These are phyloP conservation scores for Tapera naevia DNA, from an alignment of 2,797 vertebrate species.

Conservation along the genomic window DNA sequence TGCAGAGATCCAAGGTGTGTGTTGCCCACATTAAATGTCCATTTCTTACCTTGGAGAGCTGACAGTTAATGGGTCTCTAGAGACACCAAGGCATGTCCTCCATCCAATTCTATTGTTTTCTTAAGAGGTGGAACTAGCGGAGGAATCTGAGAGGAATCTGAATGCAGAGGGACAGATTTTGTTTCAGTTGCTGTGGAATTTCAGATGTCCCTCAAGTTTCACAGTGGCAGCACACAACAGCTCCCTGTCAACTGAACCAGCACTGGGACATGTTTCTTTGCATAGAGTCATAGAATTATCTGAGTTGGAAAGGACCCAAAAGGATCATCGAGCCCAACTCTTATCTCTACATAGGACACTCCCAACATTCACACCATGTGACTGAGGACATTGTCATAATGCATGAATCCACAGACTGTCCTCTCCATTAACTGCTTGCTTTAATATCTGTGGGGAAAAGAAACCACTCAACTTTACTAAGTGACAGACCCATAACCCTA, in stretches of 20 bases:
- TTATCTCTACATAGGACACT: too few species aligned
- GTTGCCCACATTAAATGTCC: neutral
- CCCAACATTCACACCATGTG: too few species aligned
- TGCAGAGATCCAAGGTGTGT: neutral
- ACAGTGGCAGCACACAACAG: neutral
- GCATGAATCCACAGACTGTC: neutral
- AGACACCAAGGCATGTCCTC: neutral
- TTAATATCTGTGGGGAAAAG: neutral
- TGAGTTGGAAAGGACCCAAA: too few species aligned
- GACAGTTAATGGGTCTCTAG: neutral
- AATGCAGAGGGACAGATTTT: neutral
- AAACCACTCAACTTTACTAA: neutral
- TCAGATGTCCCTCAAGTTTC: neutral
- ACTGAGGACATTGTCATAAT: too few species aligned
- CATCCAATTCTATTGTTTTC: neutral
- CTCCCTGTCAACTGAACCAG: neutral
- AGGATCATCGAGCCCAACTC: too few species aligned
- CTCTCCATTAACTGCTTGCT: neutral
- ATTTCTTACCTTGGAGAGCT: neutral
- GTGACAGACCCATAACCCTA: neutral
- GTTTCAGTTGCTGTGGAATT: neutral
- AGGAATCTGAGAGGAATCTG: neutral
- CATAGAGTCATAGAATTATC: too few species aligned
- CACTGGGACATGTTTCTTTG: neutral
- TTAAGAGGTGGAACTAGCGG: neutral